phyloP scores from a whole-genome alignment of 2,888 invertebrate species.

The Heteromurus nitidus region DNA sequence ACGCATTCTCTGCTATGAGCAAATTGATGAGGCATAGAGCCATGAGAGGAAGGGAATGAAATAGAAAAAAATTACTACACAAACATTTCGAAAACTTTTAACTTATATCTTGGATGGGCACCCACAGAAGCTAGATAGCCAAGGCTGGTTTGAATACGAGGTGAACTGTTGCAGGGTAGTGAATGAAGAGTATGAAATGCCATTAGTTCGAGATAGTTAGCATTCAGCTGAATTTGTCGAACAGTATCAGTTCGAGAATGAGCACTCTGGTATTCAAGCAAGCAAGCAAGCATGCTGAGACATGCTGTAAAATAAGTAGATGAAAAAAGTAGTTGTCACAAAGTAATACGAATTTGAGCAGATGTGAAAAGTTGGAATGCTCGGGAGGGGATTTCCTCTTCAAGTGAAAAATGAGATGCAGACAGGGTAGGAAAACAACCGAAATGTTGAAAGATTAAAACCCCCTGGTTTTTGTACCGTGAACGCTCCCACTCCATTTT shows the following conservation, averaged over 20 bases:
- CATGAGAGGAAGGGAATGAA: not conserved
- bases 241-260: not conserved
- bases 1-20: slow-evolving; percentile 3
- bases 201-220: slow-evolving; percentile 10
- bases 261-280: not conserved
- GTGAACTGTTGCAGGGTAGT: not conserved
- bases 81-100: slow-evolving; percentile 26
- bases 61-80: slow-evolving; percentile 5
- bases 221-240: not conserved
- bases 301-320: not conserved
- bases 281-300: not conserved
- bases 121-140: slow-evolving; percentile 23
- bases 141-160: not conserved
- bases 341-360: not conserved
- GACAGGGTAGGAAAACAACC: not conserved
- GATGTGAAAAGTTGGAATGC: not conserved
- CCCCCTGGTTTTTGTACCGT: too few species aligned
- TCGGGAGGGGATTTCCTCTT: not conserved
- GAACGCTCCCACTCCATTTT: too few species aligned
- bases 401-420: not conserved
- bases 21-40: not conserved
- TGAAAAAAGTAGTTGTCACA: too few species aligned
- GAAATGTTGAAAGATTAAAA: too few species aligned
- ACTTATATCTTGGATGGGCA: not conserved
- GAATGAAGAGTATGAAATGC: not conserved